Percentiles rank a stretch among this genome's conserved stretches.
Conservation (phyloP, 2,113 vertebrate genomes). For the Strix uralensis region DNA sequence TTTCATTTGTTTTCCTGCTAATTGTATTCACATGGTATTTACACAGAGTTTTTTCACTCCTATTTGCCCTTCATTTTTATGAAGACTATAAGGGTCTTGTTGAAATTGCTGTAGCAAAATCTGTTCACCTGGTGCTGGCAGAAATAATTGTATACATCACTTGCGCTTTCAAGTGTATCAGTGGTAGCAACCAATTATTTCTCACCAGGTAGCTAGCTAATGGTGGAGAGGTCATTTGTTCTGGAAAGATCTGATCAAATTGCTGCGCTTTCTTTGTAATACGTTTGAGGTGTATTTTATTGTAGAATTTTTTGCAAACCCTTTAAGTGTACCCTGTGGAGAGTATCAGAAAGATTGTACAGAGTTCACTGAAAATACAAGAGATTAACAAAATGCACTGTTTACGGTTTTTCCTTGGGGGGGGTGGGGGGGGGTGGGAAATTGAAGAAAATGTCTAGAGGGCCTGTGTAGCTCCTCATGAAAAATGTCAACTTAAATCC, state of each 20-base stretch:
- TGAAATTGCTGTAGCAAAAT: conserved; percentile 1
- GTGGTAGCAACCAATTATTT: conserved; percentile 34
- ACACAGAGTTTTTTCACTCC: neutral
- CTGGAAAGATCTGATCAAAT: neutral
- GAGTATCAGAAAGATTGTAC: neutral
- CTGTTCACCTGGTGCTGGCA: neutral
- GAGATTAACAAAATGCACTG: neutral
- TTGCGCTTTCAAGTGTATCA: neutral
- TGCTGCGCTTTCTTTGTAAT: neutral
- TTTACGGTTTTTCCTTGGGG: neutral
- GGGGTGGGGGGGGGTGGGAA: too few relatives aligned
- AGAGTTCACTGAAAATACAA: neutral
- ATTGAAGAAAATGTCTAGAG: neutral
- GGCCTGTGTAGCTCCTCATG: neutral
- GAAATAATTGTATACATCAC: conserved; percentile 10
- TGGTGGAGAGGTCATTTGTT: conserved; percentile 6
- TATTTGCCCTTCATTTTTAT: neutral
- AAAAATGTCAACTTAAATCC: neutral
- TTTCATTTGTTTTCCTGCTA: neutral
- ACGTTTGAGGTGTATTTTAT: neutral
- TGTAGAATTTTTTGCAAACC: neutral
- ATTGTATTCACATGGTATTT: neutral
- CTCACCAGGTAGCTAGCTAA: neutral
- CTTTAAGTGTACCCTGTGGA: neutral
- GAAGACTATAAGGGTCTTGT: neutral